phyloP scores from a whole-genome alignment of 2,113 vertebrate genomes.

The Dicrurus megarhynchus region DNA sequence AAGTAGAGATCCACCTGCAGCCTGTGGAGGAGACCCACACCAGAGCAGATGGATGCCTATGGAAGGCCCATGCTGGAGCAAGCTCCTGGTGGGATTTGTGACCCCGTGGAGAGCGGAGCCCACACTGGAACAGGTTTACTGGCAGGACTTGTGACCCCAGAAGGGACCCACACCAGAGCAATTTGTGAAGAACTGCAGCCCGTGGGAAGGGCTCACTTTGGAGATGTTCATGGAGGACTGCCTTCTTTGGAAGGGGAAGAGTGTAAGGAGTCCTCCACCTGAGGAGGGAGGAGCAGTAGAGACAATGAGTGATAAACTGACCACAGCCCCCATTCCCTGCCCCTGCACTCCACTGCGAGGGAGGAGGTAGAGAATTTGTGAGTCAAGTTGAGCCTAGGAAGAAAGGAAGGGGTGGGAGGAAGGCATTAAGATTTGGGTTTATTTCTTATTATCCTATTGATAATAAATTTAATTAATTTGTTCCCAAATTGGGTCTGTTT shows the following conservation, averaged over 20 bases:
- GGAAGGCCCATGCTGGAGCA: background rate
- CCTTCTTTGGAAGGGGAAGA: background rate
- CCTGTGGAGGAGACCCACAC: background rate
- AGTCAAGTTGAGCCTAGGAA: background rate
- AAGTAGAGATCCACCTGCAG: background rate
- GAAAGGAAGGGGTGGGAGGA: background rate
- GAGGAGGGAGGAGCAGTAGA: background rate
- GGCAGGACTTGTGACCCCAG: background rate
- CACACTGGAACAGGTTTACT: background rate
- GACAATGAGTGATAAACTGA: background rate
- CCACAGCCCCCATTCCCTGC: background rate
- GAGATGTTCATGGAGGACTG: background rate
- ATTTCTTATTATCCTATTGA: background rate
- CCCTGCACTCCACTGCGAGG: background rate
- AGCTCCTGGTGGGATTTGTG: background rate
- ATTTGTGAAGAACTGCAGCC: background rate
- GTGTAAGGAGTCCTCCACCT: background rate
- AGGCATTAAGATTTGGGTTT: background rate
- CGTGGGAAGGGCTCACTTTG: background rate
- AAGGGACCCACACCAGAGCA: background rate
- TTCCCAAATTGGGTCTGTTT: background rate
- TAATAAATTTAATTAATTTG: background rate
- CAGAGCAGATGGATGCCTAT: background rate
- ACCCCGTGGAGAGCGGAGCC: background rate
- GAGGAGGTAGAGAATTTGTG: background rate